phyloP scores from a whole-genome alignment of 2,797 vertebrate species.

The Alectoris magna region DNA sequence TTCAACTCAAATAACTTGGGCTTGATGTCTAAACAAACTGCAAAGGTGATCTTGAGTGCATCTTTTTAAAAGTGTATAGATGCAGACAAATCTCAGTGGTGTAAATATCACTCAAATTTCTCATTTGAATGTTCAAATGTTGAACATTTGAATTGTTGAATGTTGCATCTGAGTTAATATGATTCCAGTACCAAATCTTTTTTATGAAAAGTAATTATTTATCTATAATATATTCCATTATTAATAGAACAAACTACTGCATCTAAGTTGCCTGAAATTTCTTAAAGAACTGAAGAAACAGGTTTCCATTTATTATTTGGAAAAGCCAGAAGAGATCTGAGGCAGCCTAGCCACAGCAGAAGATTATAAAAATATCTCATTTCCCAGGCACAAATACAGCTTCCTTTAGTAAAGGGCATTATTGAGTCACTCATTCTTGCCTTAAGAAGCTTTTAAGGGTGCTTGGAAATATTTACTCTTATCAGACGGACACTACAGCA shows the following conservation, averaged over 20 bases:
- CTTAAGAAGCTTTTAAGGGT: not conserved
- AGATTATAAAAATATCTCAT: not conserved
- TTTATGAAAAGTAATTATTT: not conserved
- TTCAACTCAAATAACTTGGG: not conserved
- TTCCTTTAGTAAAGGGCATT: not conserved
- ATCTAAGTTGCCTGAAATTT: not conserved
- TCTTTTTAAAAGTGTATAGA: not conserved
- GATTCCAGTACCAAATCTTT: not conserved
- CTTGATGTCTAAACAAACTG: not conserved
- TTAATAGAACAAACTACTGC: not conserved
- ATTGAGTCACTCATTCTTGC: not conserved
- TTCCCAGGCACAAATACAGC: not conserved
- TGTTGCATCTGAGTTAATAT: not conserved
- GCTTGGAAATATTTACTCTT: not conserved
- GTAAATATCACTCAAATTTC: not conserved
- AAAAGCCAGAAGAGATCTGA: not conserved
- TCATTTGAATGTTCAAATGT: not conserved
- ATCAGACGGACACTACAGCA: not conserved
- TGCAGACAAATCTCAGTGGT: not conserved
- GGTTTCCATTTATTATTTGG: not conserved
- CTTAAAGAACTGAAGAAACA: not conserved
- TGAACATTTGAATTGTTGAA: too few relatives aligned
- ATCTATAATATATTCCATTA: not conserved
- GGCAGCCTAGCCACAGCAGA: not conserved
- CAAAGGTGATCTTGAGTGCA: not conserved